Evolutionary conservation across 2,797 vertebrate species (phyloP).

Genomic region (Tympanoctomys barrerae): DNA sequence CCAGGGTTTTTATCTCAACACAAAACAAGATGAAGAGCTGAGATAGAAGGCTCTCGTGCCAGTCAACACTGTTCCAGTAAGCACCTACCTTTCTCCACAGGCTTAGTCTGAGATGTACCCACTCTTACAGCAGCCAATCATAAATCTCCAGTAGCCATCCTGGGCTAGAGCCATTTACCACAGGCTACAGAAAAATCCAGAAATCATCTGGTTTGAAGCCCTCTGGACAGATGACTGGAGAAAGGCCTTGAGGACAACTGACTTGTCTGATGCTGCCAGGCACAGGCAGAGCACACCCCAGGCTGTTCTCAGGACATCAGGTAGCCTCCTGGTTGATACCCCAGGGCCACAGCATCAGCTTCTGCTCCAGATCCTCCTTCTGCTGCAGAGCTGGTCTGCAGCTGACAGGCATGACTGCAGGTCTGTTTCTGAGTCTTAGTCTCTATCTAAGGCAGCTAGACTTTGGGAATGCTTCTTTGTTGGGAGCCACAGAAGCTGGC

Average conservation of each 20-base stretch:
- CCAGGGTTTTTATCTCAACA: background rate
- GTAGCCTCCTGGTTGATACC: background rate
- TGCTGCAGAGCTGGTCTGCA: background rate
- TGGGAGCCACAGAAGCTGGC: too few species aligned
- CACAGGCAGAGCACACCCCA: background rate
- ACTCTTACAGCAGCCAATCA: background rate
- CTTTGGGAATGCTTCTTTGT: background rate
- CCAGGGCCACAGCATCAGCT: background rate
- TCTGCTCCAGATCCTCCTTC: background rate
- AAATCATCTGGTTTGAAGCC: background rate
- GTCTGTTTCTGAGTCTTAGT: background rate
- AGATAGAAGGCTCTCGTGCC: background rate
- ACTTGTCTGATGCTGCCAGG: background rate
- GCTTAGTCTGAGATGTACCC: background rate
- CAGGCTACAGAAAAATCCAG: background rate
- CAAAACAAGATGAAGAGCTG: background rate
- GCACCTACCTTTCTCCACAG: background rate
- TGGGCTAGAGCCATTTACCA: background rate
- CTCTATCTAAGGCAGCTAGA: fast-evolving
- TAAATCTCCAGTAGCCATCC: background rate
- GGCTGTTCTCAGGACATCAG: background rate
- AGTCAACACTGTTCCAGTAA: background rate
- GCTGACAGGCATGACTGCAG: too few species aligned
- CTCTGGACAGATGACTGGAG: background rate
- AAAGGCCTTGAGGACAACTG: background rate